These are phyloP conservation scores for Paraescarpia echinospica DNA, from an alignment of 1,140 invertebrate species.

Conservation along the genomic window DNA sequence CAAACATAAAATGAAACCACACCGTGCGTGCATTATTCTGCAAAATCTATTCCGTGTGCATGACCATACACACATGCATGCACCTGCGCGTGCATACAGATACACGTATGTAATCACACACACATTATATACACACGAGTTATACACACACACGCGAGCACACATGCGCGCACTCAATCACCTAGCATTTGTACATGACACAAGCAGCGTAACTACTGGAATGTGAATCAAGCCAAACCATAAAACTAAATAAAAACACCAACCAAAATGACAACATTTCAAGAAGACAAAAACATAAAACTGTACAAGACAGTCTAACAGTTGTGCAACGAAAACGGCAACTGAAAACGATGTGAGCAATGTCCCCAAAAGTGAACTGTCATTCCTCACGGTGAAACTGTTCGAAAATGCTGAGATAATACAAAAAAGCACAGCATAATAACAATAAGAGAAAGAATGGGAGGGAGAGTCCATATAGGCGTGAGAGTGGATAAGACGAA, in stretches of 20 bases:
- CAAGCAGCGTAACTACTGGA: not conserved
- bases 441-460: not conserved
- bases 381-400: not conserved
- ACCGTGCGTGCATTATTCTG: not conserved
- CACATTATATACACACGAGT: too few species aligned
- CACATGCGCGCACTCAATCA: not conserved
- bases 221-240: not conserved
- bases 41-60: not conserved
- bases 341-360: not conserved
- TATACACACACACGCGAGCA: too few species aligned
- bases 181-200: not conserved
- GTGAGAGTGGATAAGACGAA: not conserved
- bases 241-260: not conserved
- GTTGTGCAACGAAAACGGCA: not conserved
- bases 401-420: not conserved
- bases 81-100: too few species aligned
- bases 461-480: not conserved
- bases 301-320: not conserved
- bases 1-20: not conserved
- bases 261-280: not conserved
- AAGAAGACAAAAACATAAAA: not conserved
- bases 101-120: too few species aligned
- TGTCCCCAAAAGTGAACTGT: not conserved
- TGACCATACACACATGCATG: not conserved
- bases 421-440: not conserved